These are phyloP conservation scores for Palythoa caribaeorum DNA, from an alignment of 92 coral and sea anemone genomes.

Conservation along the genomic window DNA sequence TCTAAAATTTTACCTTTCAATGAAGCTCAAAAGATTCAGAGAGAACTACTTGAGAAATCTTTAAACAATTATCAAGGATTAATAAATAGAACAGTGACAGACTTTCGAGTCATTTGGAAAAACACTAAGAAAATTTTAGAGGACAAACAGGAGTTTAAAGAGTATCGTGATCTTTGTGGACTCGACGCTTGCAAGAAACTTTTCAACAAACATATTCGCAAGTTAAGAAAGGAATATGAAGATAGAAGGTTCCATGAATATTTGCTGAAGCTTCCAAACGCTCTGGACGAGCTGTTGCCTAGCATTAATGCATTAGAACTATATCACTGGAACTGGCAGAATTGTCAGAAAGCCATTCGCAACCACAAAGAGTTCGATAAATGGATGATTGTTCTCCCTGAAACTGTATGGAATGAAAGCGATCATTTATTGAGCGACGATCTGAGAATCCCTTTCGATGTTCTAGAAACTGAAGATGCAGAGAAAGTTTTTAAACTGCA, in stretches of 20 bases:
- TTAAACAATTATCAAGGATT: conserved; percentile 87
- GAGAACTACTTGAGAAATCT: conserved; percentile 77
- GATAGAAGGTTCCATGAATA: conserved; percentile 87
- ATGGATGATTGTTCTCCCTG: conserved; percentile 86
- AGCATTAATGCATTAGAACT: conserved; percentile 79
- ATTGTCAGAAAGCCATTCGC: conserved; percentile 84
- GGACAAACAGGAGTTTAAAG: conserved; percentile 73
- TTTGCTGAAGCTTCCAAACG: conserved; percentile 88
- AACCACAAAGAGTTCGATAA: conserved; percentile 83
- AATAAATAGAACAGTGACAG: conserved; percentile 82
- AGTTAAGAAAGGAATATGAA: conserved; percentile 90
- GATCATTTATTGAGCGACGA: conserved; percentile 86
- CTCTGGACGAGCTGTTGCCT: conserved; percentile 93
- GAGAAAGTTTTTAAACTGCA: conserved; percentile 80
- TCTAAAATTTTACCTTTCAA: conserved; percentile 89
- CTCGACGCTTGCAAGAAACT: conserved; percentile 90
- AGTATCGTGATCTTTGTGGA: conserved; percentile 89
- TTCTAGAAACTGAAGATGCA: conserved; percentile 78
- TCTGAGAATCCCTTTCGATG: conserved; percentile 87
- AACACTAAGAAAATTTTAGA: conserved; percentile 90
- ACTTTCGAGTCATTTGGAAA: conserved; percentile 95
- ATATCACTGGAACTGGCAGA: conserved; percentile 90
- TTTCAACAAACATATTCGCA: conserved; percentile 91
- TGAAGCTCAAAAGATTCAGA: conserved; percentile 87
- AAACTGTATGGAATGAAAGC: conserved; percentile 94